Base-by-base conservation (phyloP, 2,888 invertebrate species). In the Troglohyphantes excavatus region DNA sequence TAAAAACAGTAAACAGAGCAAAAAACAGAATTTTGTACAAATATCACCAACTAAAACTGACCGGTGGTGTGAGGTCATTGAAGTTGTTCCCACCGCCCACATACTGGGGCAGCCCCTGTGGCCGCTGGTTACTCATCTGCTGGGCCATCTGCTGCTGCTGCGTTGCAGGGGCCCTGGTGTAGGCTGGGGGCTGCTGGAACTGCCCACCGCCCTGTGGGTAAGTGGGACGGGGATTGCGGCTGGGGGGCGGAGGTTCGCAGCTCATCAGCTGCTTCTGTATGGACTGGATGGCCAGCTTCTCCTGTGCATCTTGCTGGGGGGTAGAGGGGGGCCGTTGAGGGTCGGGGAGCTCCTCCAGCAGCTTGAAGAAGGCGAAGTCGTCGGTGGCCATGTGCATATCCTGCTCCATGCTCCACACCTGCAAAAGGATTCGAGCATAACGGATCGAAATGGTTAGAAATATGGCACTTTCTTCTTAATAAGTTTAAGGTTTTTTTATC, bases 201-300 rank as follows among this genome's bases (percentile, higher is more conserved):
- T 53, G 53, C 27, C 53, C 73, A 1, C 61, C 29, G 2, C 61
- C 29, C 23, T 39, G 43, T 17, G 84, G 39, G 26, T 65, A 90
- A 2, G 19, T 19, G 9, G 21, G 68, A 39, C 68, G 19, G 17
- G 23, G 26, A 13, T 17, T 53, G 21, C 29, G 65, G 19, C 6
- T 27, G 76, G 65, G 23, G 19, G 65, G 19, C 26, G 33, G 76
- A 13, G 29, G 46, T 68, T 93, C 93, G 29, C 93, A 93, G 82
- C 96, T 96, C 98, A 98, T 98, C 92, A 98, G 94, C 92, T 96
- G 97, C 93, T 97, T 96, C 93, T 97, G 97, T 93, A 98, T 98
- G 73, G 96, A 97, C 93, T 96, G 97, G 91, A 98, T 98, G 91
- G 96, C 97, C 94, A 96, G 95, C 93, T 96, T 96, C 93, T 96